Base-by-base conservation (phyloP, 92 coral and sea anemone species). In the Epizoanthus rinbou region DNA sequence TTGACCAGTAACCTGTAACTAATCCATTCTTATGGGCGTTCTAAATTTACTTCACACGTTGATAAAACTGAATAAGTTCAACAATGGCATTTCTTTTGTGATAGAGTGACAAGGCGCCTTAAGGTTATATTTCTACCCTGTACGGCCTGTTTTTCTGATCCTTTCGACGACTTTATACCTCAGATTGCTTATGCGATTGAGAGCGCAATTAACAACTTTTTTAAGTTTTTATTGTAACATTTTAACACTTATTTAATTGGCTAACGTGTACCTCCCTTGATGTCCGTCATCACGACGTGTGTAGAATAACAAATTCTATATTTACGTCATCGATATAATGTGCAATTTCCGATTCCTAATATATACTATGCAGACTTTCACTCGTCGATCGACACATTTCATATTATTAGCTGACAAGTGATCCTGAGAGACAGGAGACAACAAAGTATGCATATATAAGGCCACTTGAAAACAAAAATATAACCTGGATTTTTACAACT, bases 201-300 rank as follows among this genome's bases (percentile, higher is more conserved):
- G 39, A 59, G 21, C 39, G 82, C 52, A 78, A 78, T 23, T 18
- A 60, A 18, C 16, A n/a, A n/a, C 23, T 15, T 62, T 39, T 35
- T 19, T 33, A 60, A 45, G 39, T 22, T 67, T 43, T 62, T 41
- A 22, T 62, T 78, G 57, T 39, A 62, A 62, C 35, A 41, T 62
- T 41, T 39, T 60, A 60, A 78, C 22, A 39, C 10, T 28, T 3
- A 75, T 37, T 76, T 78, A 9, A 62, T 78, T 78, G 6, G 31
- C 58, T 23, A 5, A 25, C 45, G 22, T 75, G 24, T 8, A 8
- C 22, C 22, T 19, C 6, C 3, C 28, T 57, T 62, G 22, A 41
- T 39, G 31, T 63, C 70, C 71, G 82, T 78, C 58, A 14, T n/a
- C 19, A 60, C 14, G 33, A 62, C 82, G 82, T 78, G 82, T 45